Conservation (phyloP, 2,888 invertebrate genomes). For the Cephus rjabovi region DNA sequence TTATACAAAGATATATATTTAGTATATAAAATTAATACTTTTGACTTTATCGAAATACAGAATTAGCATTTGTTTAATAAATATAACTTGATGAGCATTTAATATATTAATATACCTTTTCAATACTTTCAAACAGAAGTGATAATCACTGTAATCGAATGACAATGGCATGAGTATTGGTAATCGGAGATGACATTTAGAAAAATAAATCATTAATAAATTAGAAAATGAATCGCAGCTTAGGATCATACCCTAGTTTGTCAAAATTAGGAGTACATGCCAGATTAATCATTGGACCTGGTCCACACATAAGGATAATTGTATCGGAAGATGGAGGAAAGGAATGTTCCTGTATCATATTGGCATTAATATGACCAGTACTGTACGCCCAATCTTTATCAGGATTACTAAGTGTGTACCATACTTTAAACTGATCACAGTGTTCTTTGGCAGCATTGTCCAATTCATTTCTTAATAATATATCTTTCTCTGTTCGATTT, state of each 20-base stretch:
- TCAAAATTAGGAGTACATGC: constrained; percentile 90
- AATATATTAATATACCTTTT: background rate
- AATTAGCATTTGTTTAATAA: too few relatives aligned
- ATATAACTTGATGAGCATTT: too few relatives aligned
- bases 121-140: background rate
- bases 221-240: background rate
- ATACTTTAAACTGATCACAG: constrained; percentile 83
- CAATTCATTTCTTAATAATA: constrained; percentile 74
- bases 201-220: background rate
- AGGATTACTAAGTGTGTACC: constrained; percentile 92
- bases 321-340: constrained; percentile 81
- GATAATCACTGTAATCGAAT: background rate
- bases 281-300: constrained; percentile 93
- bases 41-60: too few relatives aligned
- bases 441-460: constrained; percentile 64
- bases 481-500: constrained; percentile 94
- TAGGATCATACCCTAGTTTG: constrained; percentile 73
- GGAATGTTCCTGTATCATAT: constrained; percentile 85
- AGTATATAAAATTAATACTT: too few relatives aligned
- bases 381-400: constrained; percentile 87
- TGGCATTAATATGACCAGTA: constrained; percentile 87
- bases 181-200: too few relatives aligned
- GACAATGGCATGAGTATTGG: background rate
- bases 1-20: too few relatives aligned
- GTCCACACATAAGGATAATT: constrained; percentile 92